A percentile compares a stretch with the other conserved stretches of the same genome.
Conservation (phyloP, 37 sponge, comb jelly and placozoan species). For the Axinella damicornis region DNA sequence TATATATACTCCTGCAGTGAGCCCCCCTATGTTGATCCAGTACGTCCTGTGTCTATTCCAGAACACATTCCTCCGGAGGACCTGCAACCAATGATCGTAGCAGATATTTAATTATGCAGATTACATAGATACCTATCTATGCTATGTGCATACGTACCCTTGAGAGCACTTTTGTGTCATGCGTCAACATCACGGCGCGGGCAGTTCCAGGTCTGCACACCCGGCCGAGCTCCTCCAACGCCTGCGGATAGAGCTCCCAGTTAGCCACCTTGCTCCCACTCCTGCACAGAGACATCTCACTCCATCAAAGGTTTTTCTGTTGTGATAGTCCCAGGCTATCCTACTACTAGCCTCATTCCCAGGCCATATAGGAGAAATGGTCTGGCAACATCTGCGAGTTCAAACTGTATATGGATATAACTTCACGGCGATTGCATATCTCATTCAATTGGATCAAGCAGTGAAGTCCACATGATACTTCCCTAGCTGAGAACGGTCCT, state of each 20-base stretch:
- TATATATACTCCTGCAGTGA: constrained; percentile 64
- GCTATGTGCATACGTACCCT: constrained; percentile 24
- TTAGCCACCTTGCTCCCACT: constrained; percentile 63
- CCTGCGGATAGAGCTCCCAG: constrained; percentile 64
- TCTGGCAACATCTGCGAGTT: no score
- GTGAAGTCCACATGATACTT: no score
- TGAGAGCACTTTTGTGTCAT: constrained; percentile 63
- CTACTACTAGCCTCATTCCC: no score
- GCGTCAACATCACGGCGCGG: constrained; percentile 74
- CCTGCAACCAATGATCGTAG: background rate
- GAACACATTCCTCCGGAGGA: constrained; percentile 5
- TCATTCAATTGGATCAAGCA: no score
- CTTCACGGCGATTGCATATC: no score
- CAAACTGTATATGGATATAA: no score
- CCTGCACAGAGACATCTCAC: constrained; percentile 9
- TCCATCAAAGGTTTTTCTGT: no score
- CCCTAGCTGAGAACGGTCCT: no score
- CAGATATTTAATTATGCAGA: no score
- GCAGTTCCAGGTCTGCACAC: constrained; percentile 53
- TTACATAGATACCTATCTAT: no score
- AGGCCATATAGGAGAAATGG: no score
- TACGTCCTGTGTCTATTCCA: constrained; percentile 52
- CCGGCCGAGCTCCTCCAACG: constrained; percentile 67
- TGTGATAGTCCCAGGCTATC: no score
- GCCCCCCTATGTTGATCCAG: constrained; percentile 76